Percentiles rank a stretch among this genome's conserved stretches.
Conservation (phyloP, 1,140 invertebrate species). For the Camponotus pennsylvanicus region DNA sequence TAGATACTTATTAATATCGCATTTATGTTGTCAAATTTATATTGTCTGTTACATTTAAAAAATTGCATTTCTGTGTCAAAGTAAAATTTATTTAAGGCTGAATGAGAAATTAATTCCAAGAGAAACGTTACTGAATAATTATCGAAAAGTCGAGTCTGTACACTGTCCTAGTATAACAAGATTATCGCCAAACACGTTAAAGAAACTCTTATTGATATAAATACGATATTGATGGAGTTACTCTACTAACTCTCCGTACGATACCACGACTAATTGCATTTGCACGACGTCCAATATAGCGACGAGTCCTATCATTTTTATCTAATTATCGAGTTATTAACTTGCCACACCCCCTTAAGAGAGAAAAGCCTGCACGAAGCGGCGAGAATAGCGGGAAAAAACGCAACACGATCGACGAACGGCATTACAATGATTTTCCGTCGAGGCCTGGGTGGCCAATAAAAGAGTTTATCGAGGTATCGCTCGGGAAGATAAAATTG, state of each 20-base stretch:
- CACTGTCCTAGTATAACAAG: too few relatives aligned
- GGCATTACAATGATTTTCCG: constrained; percentile 40
- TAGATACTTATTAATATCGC: not conserved
- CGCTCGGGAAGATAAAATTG: constrained; percentile 65
- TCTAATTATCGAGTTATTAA: constrained; percentile 65
- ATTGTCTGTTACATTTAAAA: not conserved
- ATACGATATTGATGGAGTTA: constrained; percentile 41
- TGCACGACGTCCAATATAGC: constrained; percentile 44
- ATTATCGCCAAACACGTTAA: not conserved
- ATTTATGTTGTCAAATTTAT: not conserved
- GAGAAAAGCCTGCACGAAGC: not conserved
- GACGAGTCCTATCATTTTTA: constrained; percentile 55
- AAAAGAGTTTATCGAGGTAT: constrained; percentile 69
- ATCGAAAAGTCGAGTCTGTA: not conserved
- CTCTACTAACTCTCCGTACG: constrained; percentile 2
- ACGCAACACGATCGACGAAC: not conserved
- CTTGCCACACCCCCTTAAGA: constrained; percentile 8
- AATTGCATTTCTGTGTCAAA: not conserved
- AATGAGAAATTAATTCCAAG: not conserved
- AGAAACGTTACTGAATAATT: not conserved
- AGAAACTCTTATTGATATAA: constrained; percentile 20
- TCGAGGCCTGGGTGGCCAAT: constrained; percentile 42
- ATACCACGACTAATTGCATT: constrained; percentile 54
- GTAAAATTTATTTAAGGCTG: not conserved
- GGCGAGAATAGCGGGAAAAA: not conserved